Base-by-base conservation (phyloP, 2,113 vertebrate species). In the Prolemur simus region DNA sequence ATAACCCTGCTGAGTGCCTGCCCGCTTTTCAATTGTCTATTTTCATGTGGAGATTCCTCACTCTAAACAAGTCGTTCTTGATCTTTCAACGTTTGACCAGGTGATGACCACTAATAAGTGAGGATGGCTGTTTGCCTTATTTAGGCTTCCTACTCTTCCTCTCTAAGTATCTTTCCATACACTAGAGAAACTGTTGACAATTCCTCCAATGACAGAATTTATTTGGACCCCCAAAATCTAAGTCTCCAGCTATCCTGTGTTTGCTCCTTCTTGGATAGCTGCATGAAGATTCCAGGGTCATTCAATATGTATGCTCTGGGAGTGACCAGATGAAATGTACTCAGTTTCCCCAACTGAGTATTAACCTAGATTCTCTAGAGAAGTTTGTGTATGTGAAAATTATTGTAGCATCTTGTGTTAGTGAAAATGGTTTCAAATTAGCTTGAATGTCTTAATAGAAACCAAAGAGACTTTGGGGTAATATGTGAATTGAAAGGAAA, bases 401-500 rank as follows among this genome's bases (percentile, higher is more conserved):
- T 60, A 78, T 42, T 6, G 47, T 20, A 56, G 66, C 47, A 68
- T 56, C 68, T 66, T 86, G 58, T 69, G 73, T 68, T 63, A 23
- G n/a, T 66, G 84, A 95, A 82, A 86, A 94, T 39, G 5, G 17
- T 84, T 97, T 80, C 56, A 89, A 83, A 86, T 84, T 39, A 54
- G 52, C 34, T 76, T 56, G 20, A 68, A 81, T 94, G 96, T 93
- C 83, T 87, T 95, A 89, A 92, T 56, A 89, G 64, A 90, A 93
- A 84, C 66, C 82, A 91, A 94, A 96, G 80, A 94, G 60, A 95
- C 81, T 96, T 96, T 56, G 2, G 39, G 49, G 76, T 96, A 81
- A 49, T 87, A 76, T 21, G 23, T 69, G 91, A 91, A 97, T 69
- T 60, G 37, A 92, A 97, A 93, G 83, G 84, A 96, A 94, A 92